phyloP scores from a whole-genome alignment of 2,888 invertebrate species.

The Lasioglossum vierecki region DNA sequence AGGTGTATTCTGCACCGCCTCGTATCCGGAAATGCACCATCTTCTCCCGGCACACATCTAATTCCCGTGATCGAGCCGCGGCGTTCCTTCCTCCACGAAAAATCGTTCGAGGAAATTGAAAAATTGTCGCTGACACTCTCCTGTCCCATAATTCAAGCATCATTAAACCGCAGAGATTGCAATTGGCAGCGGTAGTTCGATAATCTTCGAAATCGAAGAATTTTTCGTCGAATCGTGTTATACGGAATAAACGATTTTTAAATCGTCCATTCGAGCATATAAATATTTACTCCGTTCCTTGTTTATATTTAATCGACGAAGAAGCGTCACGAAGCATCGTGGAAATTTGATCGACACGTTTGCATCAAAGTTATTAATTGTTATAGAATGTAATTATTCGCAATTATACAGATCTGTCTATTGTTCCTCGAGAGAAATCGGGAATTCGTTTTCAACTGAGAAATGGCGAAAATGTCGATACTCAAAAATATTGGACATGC shows the following conservation, averaged over 20 bases:
- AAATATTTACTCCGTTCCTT: not conserved
- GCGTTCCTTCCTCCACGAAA: not conserved
- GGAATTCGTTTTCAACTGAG: not conserved
- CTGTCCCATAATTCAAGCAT: not conserved
- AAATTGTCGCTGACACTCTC: not conserved
- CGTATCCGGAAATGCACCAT: not conserved
- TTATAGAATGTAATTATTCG: not conserved
- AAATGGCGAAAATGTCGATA: not conserved
- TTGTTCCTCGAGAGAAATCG: not conserved
- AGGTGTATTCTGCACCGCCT: not conserved
- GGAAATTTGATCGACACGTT: not conserved
- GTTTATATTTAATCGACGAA: not conserved
- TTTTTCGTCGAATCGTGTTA: not conserved
- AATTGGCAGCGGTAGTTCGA: conserved; percentile 1
- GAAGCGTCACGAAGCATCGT: not conserved
- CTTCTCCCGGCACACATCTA: not conserved
- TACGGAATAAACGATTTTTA: not conserved
- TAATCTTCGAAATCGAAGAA: not conserved
- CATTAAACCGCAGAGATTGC: not conserved
- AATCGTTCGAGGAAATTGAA: conserved; percentile 2
- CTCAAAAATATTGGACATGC: not conserved
- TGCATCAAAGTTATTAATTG: not conserved
- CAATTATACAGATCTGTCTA: not conserved
- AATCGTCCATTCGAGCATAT: not conserved
- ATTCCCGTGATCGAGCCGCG: not conserved